Evolutionary conservation across 2,888 invertebrate genomes (phyloP), one percentile per base, ranked within the genome.

Genomic region (Heliothis peltigera): DNA sequence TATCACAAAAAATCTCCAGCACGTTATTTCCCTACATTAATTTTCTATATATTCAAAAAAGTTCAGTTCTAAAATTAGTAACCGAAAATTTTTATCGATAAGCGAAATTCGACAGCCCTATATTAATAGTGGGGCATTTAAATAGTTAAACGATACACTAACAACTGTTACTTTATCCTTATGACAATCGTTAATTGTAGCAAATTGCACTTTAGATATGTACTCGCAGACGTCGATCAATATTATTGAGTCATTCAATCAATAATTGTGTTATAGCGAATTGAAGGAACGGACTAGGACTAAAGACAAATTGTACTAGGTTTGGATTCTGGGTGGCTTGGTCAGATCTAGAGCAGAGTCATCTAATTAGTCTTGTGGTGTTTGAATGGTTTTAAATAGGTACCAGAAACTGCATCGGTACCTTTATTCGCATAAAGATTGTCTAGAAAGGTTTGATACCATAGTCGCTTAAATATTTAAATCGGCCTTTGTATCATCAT

Each of bases 131-230:
- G 6, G 53, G n/a, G 22, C 52, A 68, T 77, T 75, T 64, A 73
- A 64, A 77, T 73, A 75, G 49, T 64, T 73, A 73, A 77, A 75
- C 74, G 74, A 73, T 68, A 77, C 69, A 59, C 25, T 62, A 68
- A 64, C 60, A 64, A 47, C 53, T 43, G 46, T 64, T 59, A 59
- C 17, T 61, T 71, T 79, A 76, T 82, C 78, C 81, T 81, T 73
- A 70, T 70, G 80, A 71, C 72, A 75, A 81, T 66, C 67, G 61
- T 64, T 66, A 60, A 66, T 76, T 71, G 72, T 76, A 51, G 65
- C 71, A 78, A 69, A 76, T 70, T 71, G 76, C 47, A 64, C 39
- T 60, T 64, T 39, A 60, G 59, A 42, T 59, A 49, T 49, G 52
- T 59, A 48, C 47, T 71, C 44, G 43, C 47, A 70, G 53, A 43